Conservation (phyloP, 1,140 invertebrate genomes). For the Heliothis virescens region DNA sequence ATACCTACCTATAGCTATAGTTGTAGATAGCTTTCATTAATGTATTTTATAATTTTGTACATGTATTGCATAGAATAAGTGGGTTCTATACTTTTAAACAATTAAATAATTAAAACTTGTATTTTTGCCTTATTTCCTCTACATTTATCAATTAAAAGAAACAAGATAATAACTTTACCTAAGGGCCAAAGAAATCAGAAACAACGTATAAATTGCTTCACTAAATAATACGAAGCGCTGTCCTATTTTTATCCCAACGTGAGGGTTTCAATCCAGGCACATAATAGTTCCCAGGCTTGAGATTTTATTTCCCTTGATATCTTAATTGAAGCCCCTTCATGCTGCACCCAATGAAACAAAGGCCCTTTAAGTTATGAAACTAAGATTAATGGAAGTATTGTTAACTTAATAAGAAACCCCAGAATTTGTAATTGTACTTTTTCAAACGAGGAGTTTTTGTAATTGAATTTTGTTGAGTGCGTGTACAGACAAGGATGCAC, state of each 20-base stretch:
- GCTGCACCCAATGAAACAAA: constrained; percentile 70
- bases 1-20: constrained; percentile 53
- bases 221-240: no score
- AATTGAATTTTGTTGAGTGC: not conserved
- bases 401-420: constrained; percentile 69
- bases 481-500: not conserved
- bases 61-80: constrained; percentile 69
- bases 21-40: constrained; percentile 59
- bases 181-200: not conserved
- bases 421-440: constrained; percentile 33
- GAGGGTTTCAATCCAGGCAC: constrained; percentile 24
- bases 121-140: not conserved
- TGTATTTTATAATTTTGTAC: constrained; percentile 65
- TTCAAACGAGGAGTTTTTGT: constrained; percentile 7
- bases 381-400: constrained; percentile 79
- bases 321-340: constrained; percentile 79
- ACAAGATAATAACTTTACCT: no score
- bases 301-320: constrained; percentile 81
- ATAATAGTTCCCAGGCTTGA: constrained; percentile 73
- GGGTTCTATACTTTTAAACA: constrained; percentile 60
- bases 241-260: no score
- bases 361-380: constrained; percentile 71
- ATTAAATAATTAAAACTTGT: constrained; percentile 41
- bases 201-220: not conserved
- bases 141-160: no score